Evolutionary conservation across 2,888 invertebrate genomes (phyloP).

Genomic region (Drosophila glabriapex): DNA sequence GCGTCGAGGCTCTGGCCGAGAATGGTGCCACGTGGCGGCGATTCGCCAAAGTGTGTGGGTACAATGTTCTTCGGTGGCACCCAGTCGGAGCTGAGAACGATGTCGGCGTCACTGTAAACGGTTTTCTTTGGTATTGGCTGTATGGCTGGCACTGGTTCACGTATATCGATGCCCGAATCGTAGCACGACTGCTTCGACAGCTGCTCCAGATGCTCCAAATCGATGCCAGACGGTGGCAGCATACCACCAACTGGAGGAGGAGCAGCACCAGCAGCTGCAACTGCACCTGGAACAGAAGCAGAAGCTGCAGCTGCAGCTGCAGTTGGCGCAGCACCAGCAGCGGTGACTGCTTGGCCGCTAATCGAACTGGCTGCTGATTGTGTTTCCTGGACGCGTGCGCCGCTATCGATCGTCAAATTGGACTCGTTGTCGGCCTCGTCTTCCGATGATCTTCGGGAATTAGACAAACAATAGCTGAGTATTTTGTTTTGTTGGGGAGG

Average conservation of each 20-base stretch:
- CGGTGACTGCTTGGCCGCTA: conserved; percentile 61
- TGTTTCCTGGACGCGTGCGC: conserved; percentile 80
- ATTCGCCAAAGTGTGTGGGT: conserved; percentile 89
- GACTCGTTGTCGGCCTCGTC: conserved; percentile 85
- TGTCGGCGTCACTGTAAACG: conserved; percentile 94
- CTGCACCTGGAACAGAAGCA: conserved; percentile 29
- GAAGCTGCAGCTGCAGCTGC: conserved; percentile 29
- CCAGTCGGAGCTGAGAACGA: conserved; percentile 94
- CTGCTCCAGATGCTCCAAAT: conserved; percentile 86
- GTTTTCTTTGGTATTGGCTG: conserved; percentile 87
- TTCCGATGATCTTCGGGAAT: conserved; percentile 86
- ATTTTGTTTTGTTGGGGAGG: conserved; percentile 39
- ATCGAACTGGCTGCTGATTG: conserved; percentile 81
- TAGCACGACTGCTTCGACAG: conserved; percentile 94
- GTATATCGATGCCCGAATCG: conserved; percentile 95
- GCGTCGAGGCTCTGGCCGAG: conserved; percentile 82
- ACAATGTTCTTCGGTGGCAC: conserved; percentile 93
- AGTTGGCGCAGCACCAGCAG: conserved; percentile 13
- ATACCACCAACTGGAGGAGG: conserved; percentile 22
- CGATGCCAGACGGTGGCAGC: conserved; percentile 73
- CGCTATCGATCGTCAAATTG: conserved; percentile 83
- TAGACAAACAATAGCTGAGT: conserved; percentile 84
- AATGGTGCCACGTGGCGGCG: conserved; percentile 83
- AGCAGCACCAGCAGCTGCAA: conserved; percentile 30
- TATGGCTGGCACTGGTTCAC: conserved; percentile 90